Base-by-base conservation (phyloP, 2,113 vertebrate genomes). In the Poeciliopsis retropinna region DNA sequence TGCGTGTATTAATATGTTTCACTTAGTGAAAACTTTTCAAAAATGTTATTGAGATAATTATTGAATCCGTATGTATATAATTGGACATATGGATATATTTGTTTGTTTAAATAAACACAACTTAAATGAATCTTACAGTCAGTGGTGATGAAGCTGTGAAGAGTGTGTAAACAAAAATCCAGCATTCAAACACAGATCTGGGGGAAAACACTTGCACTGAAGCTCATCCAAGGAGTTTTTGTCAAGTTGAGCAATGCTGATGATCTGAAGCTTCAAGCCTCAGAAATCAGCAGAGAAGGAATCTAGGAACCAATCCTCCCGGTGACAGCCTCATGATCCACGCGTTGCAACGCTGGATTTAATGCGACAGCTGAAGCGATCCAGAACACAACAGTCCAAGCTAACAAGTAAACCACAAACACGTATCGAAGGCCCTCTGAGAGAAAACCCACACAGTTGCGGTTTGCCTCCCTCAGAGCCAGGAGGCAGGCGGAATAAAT, bases 371-470 rank as follows among this genome's bases (percentile, higher is more conserved):
- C 5, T 67, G 73, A 64, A 31, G 37, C 28, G 67, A 90, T 83
- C 77, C 80, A 69, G 76, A 84, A 86, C 60, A 64, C 82, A 88
- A 81, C 1, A 70, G 74, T 79, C 29, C 66, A 70, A 81, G 79
- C 79, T 79, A 75, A 86, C 84, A 84, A 79, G 78, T 61, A 54
- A 85, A 91, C 92, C 90, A 80, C 90, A 91, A 72, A 64, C 67
- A 78, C 74, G 83, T 70, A 84, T 87, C 75, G 78, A 72, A 78
- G 79, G 63, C 85, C 73, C 79, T 69, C 72, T 15, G 62, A 80
- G 78, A 90, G 94, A 88, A 93, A 94, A 75, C 41, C 44, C 88
- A 93, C 51, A 85, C 92, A 70, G 75, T 31, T 66, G 70, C 19
- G 47, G 75, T 76, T 75, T 47, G 68, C 87, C 82, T 88, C 81